A percentile compares a stretch with the other conserved stretches of the same genome.
phyloP scores from a whole-genome alignment of 2,113 vertebrate genomes.

The Chionodraco myersi region DNA sequence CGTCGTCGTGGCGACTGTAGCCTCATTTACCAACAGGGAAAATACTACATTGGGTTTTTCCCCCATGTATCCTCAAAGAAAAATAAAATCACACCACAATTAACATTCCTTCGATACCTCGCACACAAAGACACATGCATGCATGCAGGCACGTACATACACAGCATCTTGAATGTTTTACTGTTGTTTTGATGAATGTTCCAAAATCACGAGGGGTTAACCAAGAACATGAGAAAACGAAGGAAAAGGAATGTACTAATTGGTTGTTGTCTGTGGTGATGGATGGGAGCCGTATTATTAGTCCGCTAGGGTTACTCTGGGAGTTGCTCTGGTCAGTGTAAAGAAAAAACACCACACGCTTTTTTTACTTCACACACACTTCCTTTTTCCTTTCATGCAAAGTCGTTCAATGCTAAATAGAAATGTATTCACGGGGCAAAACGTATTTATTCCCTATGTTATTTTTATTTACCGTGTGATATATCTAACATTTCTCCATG shows the following conservation, averaged over 20 bases:
- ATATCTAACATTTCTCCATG: neutral
- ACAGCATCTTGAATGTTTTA: conserved; percentile 39
- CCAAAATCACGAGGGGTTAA: conserved; percentile 64
- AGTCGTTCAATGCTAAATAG: conserved; percentile 39
- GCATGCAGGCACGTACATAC: conserved; percentile 14
- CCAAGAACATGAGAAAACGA: conserved; percentile 70
- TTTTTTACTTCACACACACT: conserved; percentile 21
- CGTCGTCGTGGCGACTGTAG: too few species aligned
- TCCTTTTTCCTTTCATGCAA: conserved; percentile 28
- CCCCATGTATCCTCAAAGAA: conserved; percentile 5
- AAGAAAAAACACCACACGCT: conserved; percentile 39
- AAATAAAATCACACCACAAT: conserved; percentile 46
- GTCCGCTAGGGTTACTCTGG: conserved; percentile 55
- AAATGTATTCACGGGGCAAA: conserved; percentile 7
- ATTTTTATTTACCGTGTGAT: neutral
- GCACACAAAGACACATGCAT: conserved; percentile 7
- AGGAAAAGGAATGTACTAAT: conserved; percentile 78
- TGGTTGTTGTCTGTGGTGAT: conserved; percentile 81
- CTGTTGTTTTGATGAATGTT: conserved; percentile 64
- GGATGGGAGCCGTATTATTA: conserved; percentile 79
- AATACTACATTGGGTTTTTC: neutral
- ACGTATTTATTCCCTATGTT: rapidly evolving
- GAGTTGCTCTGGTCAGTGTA: conserved; percentile 65
- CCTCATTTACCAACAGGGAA: too few species aligned
- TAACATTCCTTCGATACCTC: conserved; percentile 57